Conservation (phyloP, 2,888 invertebrate genomes). For the Dicycla oo region DNA sequence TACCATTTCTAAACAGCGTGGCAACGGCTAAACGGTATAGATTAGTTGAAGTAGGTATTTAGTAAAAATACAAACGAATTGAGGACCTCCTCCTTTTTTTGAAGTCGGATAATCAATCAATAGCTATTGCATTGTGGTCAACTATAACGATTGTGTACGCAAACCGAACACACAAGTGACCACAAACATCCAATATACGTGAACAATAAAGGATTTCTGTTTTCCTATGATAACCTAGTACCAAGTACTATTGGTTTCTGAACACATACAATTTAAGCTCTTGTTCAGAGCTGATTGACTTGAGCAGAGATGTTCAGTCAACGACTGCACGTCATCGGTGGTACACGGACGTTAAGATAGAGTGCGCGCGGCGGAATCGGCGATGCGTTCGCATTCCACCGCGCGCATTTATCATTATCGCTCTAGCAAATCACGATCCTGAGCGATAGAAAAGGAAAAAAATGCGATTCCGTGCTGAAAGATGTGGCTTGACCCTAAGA, state of each 20-base stretch:
- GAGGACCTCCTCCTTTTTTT: too few species aligned
- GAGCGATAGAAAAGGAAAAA: too few species aligned
- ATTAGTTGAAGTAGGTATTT: slow-evolving; percentile 2
- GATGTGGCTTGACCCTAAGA: too few species aligned
- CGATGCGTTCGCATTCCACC: too few species aligned
- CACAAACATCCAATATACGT: not conserved
- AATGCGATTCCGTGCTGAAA: too few species aligned
- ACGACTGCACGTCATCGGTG: too few species aligned
- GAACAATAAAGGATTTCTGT: slow-evolving; percentile 1
- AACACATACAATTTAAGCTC: not conserved
- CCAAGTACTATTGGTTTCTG: not conserved
- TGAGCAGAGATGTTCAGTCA: too few species aligned
- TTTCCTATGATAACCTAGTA: not conserved
- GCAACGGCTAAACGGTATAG: not conserved
- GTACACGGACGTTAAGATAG: too few species aligned
- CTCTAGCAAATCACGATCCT: too few species aligned
- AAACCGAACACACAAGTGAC: slow-evolving; percentile 1
- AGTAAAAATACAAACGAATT: too few species aligned
- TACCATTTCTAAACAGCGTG: not conserved
- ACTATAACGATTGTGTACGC: slow-evolving; percentile 7
- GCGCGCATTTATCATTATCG: too few species aligned
- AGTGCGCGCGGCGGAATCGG: too few species aligned
- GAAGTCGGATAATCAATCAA: slow-evolving; percentile 22
- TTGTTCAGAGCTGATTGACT: not conserved
- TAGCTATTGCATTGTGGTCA: not conserved